Evolutionary conservation across 2,113 vertebrate genomes (phyloP).

Genomic region (Tichodroma muraria): DNA sequence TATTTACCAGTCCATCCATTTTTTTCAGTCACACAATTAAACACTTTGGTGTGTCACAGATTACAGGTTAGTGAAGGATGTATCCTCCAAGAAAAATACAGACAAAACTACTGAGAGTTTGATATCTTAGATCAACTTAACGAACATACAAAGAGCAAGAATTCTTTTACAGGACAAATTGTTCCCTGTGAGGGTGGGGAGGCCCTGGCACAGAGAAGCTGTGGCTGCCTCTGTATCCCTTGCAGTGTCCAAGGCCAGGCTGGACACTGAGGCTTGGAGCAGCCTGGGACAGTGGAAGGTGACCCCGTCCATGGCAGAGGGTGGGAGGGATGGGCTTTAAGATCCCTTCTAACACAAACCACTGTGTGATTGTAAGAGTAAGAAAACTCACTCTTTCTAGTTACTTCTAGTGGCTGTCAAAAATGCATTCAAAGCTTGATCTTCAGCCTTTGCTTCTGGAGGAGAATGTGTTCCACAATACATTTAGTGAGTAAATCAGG

Average conservation of each 20-base stretch:
- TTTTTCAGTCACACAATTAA: neutral
- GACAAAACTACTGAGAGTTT: neutral
- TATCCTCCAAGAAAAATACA: neutral
- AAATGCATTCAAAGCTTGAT: neutral
- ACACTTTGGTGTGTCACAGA: neutral
- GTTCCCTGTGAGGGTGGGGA: rapidly evolving
- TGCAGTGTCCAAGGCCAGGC: neutral
- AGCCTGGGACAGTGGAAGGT: neutral
- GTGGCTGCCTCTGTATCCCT: neutral
- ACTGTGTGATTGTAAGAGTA: neutral
- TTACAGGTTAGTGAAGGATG: neutral
- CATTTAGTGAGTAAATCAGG: neutral
- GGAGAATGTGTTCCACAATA: neutral
- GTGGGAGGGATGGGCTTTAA: rapidly evolving
- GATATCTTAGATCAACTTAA: neutral
- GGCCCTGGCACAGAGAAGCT: neutral
- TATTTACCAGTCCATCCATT: neutral
- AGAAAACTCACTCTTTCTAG: neutral
- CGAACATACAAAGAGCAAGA: neutral
- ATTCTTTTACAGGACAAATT: neutral
- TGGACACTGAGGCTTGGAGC: neutral
- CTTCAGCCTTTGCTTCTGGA: neutral
- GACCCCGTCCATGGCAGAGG: too few species aligned
- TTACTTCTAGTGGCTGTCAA: neutral
- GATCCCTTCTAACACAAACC: neutral